Evolutionary conservation across 2,113 vertebrate species (phyloP).

Genomic region (Platysternon megacephalum): DNA sequence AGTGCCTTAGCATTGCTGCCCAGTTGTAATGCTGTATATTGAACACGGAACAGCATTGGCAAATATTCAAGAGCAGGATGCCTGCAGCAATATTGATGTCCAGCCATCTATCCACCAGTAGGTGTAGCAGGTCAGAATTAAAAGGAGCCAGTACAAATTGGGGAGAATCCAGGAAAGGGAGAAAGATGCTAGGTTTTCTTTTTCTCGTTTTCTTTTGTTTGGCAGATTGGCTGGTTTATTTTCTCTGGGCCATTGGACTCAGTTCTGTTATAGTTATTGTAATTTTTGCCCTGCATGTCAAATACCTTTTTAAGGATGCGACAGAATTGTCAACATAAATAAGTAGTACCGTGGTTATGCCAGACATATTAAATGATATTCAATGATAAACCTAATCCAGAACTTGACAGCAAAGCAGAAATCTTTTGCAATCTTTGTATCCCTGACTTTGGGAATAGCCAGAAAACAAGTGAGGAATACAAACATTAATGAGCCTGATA

Average conservation of each 20-base stretch:
- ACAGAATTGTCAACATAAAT: conserved; percentile 18
- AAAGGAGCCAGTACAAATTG: neutral
- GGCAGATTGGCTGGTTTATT: neutral
- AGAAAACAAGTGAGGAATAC: conserved; percentile 74
- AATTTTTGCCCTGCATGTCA: conserved; percentile 2
- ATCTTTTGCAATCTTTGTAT: conserved; percentile 64
- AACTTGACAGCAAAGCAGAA: conserved; percentile 70
- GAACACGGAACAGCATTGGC: conserved; percentile 30
- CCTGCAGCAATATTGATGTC: neutral
- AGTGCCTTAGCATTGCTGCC: conserved; percentile 33
- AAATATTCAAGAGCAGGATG: neutral
- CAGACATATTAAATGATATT: neutral
- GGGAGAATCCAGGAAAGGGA: conserved; percentile 24
- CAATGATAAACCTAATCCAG: conserved; percentile 60
- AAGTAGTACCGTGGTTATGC: conserved; percentile 25
- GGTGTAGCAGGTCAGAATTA: neutral
- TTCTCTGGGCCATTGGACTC: neutral
- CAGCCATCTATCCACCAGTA: neutral
- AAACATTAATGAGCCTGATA: conserved; percentile 81
- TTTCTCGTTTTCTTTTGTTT: conserved; percentile 5
- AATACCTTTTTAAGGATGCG: conserved; percentile 46
- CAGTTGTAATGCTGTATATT: conserved; percentile 1
- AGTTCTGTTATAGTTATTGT: neutral
- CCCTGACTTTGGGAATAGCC: conserved; percentile 73
- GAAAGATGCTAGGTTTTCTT: conserved; percentile 1